Evolutionary conservation across 1,140 invertebrate genomes (phyloP), one percentile per base, ranked within the genome.

Genomic region (Scaptomyza montana): DNA sequence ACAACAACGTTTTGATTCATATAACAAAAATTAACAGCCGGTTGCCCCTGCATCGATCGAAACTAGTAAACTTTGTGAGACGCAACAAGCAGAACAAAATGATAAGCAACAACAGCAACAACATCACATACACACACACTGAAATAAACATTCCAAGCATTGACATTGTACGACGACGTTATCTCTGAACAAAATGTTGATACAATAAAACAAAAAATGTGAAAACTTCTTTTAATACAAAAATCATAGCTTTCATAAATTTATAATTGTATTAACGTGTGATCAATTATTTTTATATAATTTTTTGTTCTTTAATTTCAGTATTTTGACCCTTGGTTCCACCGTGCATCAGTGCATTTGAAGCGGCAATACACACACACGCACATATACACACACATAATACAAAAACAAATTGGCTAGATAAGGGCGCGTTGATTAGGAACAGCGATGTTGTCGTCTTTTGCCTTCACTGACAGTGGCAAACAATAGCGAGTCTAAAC

Each of bases 391-490:
- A 60, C 25, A 61, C 39, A 51, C 30, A 28, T 41, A 57, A 36
- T 1, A 9, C 36, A 59, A 45, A 59, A 72, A 66, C 65, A 77
- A 72, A 82, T 65, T 80, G 78, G 66, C 78, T 81, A 85, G 81
- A 85, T 85, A 85, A 85, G 81, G 77, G 78, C 65, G 74, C 81
- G 74, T 78, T 85, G 81, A 85, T 85, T 85, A 85, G 81, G 41
- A 63, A 49, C 80, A 63, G 73, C 63, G 41, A 75, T 62, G 74
- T 74, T 13, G 56, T 13, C 25, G 43, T n/a, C 39, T 19, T 28
- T 13, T 21, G 43, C 10, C 39, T 39, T 16, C 63, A 43, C 10
- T 64, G 51, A 47, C 63, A 57, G 54, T 59, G 39, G 65, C 77
- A 78, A 59, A 85, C 81, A 85, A 85, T 86, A 81, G 78, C 78